Percentiles rank a stretch among this genome's conserved stretches.
phyloP scores from a whole-genome alignment of 92 coral and sea anemone species.

The Zoanthus sansibaricus region DNA sequence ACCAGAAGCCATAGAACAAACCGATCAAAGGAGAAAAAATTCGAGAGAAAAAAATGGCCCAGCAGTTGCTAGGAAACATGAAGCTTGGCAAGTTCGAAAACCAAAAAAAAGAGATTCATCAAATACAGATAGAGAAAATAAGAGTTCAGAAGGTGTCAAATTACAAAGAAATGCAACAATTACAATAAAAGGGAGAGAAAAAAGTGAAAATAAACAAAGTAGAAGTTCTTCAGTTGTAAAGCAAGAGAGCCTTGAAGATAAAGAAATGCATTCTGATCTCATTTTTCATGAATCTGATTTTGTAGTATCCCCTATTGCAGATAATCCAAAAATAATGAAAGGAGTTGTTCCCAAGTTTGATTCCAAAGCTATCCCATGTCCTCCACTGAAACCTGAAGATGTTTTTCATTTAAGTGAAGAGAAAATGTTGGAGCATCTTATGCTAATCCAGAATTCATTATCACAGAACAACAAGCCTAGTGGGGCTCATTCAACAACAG shows the following conservation, averaged over 20 bases:
- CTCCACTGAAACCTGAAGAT: slow-evolving; percentile 88
- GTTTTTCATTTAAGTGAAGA: slow-evolving; percentile 71
- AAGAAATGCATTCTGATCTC: slow-evolving; percentile 54
- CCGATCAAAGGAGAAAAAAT: slow-evolving; percentile 5
- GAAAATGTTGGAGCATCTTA: slow-evolving; percentile 73
- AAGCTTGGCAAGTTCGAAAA: slow-evolving; percentile 6
- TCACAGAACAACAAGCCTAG: slow-evolving; percentile 65
- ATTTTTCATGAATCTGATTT: slow-evolving; percentile 91
- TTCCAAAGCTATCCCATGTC: slow-evolving; percentile 85
- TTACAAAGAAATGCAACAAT: slow-evolving; percentile 26
- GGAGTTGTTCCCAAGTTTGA: slow-evolving; percentile 86
- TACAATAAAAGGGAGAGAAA: slow-evolving; percentile 18
- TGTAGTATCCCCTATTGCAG: slow-evolving; percentile 86
- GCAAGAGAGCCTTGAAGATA: slow-evolving; percentile 16
- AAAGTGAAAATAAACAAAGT: slow-evolving; percentile 33
- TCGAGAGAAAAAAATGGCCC: slow-evolving; percentile 28
- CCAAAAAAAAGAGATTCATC: background rate
- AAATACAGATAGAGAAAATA: slow-evolving; percentile 13
- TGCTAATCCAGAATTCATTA: slow-evolving; percentile 66
- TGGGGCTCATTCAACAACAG: slow-evolving; percentile 71
- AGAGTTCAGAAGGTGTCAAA: slow-evolving; percentile 28
- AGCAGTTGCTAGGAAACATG: background rate
- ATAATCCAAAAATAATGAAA: slow-evolving; percentile 93
- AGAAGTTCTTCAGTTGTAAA: background rate
- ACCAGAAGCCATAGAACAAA: slow-evolving; percentile 28